Base-by-base conservation (phyloP, 2,113 vertebrate species). In the Phalacrocorax carbo region DNA sequence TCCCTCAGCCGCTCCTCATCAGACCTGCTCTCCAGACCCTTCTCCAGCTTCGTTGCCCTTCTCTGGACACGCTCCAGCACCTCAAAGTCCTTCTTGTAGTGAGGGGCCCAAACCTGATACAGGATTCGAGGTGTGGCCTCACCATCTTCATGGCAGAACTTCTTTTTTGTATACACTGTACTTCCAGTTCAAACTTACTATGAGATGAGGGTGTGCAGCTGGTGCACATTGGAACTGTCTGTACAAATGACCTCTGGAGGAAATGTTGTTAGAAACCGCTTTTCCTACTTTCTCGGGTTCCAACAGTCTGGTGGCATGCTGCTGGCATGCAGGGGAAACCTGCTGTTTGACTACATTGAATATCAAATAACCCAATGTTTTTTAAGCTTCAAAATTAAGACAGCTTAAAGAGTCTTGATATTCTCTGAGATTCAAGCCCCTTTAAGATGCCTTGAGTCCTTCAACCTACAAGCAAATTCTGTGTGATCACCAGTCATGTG, bases 351-450 rank as follows among this genome's bases (percentile, higher is more conserved):
- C 36, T 52, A 51, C 27, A 42, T 0, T 55, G 44, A 88, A 26
- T 46, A 81, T 20, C 4, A 90, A 70, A 79, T 65, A 23, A 0
- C 2, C 3, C 26, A 30, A 17, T 0, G 0, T 25, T 61, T 62
- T 77, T 57, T 54, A 61, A 64, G 19, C 54, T 75, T 68, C 34
- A 40, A 32, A 90, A 78, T 61, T 34, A 75, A 61, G 20, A 52
- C 34, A 55, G 25, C 17, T 79, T 85, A 36, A 68, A 52, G 52
- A 38, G 3, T 7, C 18, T 71, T 62, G 54, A 51, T 30, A 46
- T 38, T 78, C 22, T 21, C 12, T 69, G 48, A 84, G 30, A 48
- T 40, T 57, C 34, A 55, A 73, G 8, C 3, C 6, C 15, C 32
- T 92, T 81, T 34, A 62, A 16, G 8, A 16, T 34, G 11, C 10